Evolutionary conservation across 1,140 invertebrate species (phyloP).

Genomic region (Battus philenor): DNA sequence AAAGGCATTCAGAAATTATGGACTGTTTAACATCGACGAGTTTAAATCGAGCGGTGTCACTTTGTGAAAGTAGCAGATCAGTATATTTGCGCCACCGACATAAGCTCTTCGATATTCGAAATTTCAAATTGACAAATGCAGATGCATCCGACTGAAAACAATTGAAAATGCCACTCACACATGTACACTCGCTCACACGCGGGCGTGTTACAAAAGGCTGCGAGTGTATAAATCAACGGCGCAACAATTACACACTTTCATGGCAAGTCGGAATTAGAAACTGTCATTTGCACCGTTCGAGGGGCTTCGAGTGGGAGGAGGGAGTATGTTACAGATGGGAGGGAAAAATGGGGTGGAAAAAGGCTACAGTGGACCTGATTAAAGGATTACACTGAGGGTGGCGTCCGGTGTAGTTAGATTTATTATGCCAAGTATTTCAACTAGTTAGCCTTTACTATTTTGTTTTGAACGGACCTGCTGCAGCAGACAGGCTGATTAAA

Average conservation of each 20-base stretch:
- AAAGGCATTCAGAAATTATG: too few species aligned
- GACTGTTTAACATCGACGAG: too few species aligned
- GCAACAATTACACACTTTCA: conserved; percentile 75
- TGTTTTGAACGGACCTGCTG: conserved; percentile 10
- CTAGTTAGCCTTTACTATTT: conserved; percentile 54
- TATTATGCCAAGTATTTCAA: conserved; percentile 70
- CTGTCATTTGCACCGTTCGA: conserved; percentile 76
- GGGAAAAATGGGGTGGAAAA: conserved; percentile 70
- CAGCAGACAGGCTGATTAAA: conserved; percentile 1
- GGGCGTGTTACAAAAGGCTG: conserved; percentile 39
- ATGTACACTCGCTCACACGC: conserved; percentile 24
- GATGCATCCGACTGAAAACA: conserved; percentile 30
- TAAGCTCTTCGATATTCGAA: conserved; percentile 18
- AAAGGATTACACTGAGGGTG: conserved; percentile 68
- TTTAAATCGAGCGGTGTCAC: too few species aligned
- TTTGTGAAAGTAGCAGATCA: too few species aligned
- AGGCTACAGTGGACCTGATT: conserved; percentile 70
- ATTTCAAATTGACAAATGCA: conserved; percentile 44
- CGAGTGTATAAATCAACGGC: conserved; percentile 71
- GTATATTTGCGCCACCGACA: background rate
- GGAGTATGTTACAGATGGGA: conserved; percentile 50
- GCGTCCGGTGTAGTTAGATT: conserved; percentile 70
- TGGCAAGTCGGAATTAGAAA: conserved; percentile 77
- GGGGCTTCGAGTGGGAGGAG: conserved; percentile 36
- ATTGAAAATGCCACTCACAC: conserved; percentile 27